Evolutionary conservation across 2,888 invertebrate species (phyloP).

Genomic region (Spialia ferax): DNA sequence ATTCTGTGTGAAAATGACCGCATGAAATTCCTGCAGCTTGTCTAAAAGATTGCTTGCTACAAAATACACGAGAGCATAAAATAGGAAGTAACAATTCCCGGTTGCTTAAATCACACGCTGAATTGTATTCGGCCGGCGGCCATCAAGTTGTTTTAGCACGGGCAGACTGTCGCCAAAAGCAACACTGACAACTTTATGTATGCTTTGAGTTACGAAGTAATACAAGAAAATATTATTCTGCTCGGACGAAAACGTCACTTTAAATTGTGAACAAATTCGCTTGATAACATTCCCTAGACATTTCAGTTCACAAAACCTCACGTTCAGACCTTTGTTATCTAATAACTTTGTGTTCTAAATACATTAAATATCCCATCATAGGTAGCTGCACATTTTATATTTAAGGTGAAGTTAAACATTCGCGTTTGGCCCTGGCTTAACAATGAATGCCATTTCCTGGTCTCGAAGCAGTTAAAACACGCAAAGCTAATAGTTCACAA

Average conservation of each 20-base stretch:
- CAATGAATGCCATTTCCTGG: constrained; percentile 69
- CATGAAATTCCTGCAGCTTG: background rate
- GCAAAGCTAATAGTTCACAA: constrained; percentile 63
- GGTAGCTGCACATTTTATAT: constrained; percentile 32
- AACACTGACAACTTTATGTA: constrained; percentile 17
- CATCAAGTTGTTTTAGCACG: constrained; percentile 7
- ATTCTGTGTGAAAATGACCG: background rate
- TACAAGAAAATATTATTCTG: constrained; percentile 16
- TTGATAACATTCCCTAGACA: background rate
- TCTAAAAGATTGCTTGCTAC: background rate
- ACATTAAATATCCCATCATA: constrained; percentile 26
- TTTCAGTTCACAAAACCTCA: background rate
- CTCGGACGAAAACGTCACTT: constrained; percentile 8
- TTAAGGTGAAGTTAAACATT: constrained; percentile 32
- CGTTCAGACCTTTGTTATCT: background rate
- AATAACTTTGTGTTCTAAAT: constrained; percentile 11
- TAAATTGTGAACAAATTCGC: constrained; percentile 9
- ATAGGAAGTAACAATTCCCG: constrained; percentile 2
- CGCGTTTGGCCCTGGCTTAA: constrained; percentile 46
- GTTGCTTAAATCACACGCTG: constrained; percentile 9
- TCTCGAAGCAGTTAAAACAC: constrained; percentile 66
- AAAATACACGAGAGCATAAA: constrained; percentile 1
- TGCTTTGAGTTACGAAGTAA: constrained; percentile 18
- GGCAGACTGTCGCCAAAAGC: constrained; percentile 14
- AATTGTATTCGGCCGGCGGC: constrained; percentile 11